These are phyloP conservation scores for Uloborus plumipes DNA, from an alignment of 2,888 invertebrate genomes.

Conservation along the genomic window DNA sequence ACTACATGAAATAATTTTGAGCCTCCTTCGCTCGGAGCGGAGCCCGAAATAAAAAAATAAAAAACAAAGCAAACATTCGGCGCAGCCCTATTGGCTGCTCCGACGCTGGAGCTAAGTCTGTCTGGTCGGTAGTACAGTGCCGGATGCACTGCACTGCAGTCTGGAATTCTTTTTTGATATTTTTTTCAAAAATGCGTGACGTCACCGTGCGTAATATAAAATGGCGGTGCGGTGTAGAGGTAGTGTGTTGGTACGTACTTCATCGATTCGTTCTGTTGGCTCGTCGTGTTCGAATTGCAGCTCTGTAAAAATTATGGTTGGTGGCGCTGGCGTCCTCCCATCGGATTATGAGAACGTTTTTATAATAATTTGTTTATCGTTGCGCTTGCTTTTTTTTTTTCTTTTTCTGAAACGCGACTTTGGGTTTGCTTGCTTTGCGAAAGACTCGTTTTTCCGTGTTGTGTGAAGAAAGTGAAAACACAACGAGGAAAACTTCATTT, in stretches of 20 bases:
- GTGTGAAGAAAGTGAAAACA: too few species aligned
- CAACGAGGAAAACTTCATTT: too few species aligned
- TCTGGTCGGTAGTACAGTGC: conserved; percentile 41
- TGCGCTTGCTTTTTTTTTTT: too few species aligned
- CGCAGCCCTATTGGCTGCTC: conserved; percentile 47
- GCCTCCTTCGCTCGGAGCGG: too few species aligned
- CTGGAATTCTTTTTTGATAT: conserved; percentile 45
- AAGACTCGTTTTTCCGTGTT: too few species aligned
- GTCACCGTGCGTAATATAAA: conserved; percentile 59
- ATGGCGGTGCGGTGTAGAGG: conserved; percentile 57
- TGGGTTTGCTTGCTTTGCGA: too few species aligned
- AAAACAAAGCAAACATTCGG: conserved; percentile 33
- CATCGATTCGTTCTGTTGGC: conserved; percentile 33
- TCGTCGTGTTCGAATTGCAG: conserved; percentile 27
- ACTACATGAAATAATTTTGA: too few species aligned
- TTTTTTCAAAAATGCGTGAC: conserved; percentile 55
- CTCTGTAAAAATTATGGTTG: conserved; percentile 55
- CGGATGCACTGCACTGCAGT: conserved; percentile 44
- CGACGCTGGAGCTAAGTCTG: conserved; percentile 41
- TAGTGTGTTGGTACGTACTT: conserved; percentile 52
- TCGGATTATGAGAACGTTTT: too few species aligned
- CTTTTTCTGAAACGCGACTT: too few species aligned
- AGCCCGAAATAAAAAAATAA: neutral
- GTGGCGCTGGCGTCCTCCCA: conserved; percentile 16
- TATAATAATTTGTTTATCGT: too few species aligned